Percentiles rank a stretch among this genome's conserved stretches.
phyloP scores from a whole-genome alignment of 2,797 vertebrate genomes.

The Falco naumanni region DNA sequence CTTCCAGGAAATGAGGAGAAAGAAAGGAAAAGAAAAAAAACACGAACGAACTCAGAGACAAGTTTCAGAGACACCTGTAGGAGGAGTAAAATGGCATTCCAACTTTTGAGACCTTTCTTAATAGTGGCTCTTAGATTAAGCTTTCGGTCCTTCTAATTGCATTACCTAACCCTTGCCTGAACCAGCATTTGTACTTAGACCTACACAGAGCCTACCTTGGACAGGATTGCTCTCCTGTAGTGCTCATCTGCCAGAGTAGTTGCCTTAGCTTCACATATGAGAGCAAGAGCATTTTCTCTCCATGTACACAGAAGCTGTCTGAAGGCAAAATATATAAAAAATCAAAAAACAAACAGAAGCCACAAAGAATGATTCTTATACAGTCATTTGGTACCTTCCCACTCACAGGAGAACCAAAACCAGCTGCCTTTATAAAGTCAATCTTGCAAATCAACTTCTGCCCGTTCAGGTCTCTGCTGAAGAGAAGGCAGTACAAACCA shows the following conservation, averaged over 20 bases:
- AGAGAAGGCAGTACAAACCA: not conserved
- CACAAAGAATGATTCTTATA: not conserved
- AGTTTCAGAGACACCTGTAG: not conserved
- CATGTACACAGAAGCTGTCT: constrained; percentile 80
- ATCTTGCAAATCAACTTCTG: not conserved
- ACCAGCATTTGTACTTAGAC: not conserved
- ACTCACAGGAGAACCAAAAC: not conserved
- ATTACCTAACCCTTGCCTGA: not conserved
- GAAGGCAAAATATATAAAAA: not conserved
- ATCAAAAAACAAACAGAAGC: not conserved
- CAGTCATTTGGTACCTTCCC: not conserved
- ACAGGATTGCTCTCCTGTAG: constrained; percentile 71
- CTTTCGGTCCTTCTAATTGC: not conserved
- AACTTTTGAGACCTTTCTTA: not conserved
- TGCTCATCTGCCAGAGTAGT: constrained; percentile 74
- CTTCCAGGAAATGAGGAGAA: not conserved
- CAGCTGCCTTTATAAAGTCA: not conserved
- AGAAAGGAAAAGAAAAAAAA: not conserved
- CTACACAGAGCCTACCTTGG: constrained; percentile 79
- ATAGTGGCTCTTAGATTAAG: not conserved
- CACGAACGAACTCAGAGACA: not conserved
- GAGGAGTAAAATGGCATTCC: not conserved
- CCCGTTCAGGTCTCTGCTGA: not conserved
- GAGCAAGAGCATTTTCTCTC: constrained; percentile 76
- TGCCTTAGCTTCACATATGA: constrained; percentile 46